Base-by-base conservation (phyloP, 2,888 invertebrate genomes). In the Octonoba sinensis region DNA sequence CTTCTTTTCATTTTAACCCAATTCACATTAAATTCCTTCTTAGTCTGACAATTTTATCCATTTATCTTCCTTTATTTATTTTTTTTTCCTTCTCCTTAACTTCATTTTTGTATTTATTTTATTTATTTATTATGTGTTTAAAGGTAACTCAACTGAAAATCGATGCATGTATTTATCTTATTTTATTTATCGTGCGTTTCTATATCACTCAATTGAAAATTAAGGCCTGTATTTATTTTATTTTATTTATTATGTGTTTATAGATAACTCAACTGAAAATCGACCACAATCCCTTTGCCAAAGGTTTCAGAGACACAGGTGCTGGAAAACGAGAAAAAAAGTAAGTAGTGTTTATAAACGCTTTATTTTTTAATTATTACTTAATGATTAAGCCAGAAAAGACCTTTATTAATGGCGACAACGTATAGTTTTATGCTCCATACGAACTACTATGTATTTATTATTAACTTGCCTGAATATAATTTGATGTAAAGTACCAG, bases 301-400 rank as follows among this genome's bases (percentile, higher is more conserved):
- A 98, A 91, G 97, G 97, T 86, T 98, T 98, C 91, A 92, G 97
- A 87, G 97, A 98, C 89, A 96, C 98, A 47, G 99, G 99, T 76
- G 98, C 99, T 85, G 99, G 99, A 82, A 98, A 98, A 90, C 91
- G 99, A 88, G 99, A 99, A 89, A 99, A 99, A 92, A 99, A 99
- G 97, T 98, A 93, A 96, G 97, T 95, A 91, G 22, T 22, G 20
- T 11, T 54, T 18, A 54, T 54, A 8, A 54, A n/a, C 0, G 49
- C 13, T 49, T 49, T 1, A 49, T 49, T 49, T 49, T 47, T 49
- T 49, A 49, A 49, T 49, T 49, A 49, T 16, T 49, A 15, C 49
- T 49, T 1, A 16, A 16, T 1, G 13, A 49, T 49, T 16, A 47
- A 13, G n/a, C n/a, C n/a, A n/a, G n/a, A n/a, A n/a, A n/a, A n/a